Percentiles rank a stretch among this genome's conserved stretches.
Conservation (phyloP, 2,113 vertebrate species). For the Tamias sibiricus region DNA sequence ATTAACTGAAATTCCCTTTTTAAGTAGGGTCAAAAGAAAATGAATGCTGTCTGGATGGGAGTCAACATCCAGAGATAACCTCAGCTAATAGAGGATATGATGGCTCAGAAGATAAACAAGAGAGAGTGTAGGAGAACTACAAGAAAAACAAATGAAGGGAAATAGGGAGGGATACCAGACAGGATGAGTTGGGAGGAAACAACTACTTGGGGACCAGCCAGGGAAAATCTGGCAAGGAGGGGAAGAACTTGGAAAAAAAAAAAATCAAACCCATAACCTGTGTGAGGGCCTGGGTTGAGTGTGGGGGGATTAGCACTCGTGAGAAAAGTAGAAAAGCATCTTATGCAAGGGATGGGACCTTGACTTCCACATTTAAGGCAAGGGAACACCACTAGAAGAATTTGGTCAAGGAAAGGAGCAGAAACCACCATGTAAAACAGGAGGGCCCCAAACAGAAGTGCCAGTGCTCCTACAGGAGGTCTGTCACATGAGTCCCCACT, state of each 20-base stretch:
- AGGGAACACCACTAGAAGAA: not conserved
- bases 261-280: not conserved
- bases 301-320: not conserved
- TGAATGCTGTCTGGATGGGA: constrained; percentile 59
- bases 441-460: not conserved
- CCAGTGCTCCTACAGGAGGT: not conserved
- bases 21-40: constrained; percentile 80
- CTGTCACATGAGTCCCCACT: not conserved
- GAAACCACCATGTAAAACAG: not conserved
- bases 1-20: constrained; percentile 81
- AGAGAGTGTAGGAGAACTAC: constrained; percentile 57
- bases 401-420: not conserved
- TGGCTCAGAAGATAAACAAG: constrained; percentile 54
- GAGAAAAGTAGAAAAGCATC: not conserved
- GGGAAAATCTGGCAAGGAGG: constrained; percentile 1
- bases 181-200: constrained; percentile 45
- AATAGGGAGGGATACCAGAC: constrained; percentile 24
- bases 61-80: constrained; percentile 76
- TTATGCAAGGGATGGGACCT: not conserved
- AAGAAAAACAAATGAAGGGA: constrained; percentile 62
- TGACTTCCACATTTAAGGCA: not conserved
- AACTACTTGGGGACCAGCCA: constrained; percentile 48
- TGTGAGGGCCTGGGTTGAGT: not conserved
- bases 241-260: not conserved
- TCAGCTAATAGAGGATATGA: constrained; percentile 65